Evolutionary conservation across 1,140 invertebrate species (phyloP).

Genomic region (Anadara kagoshimensis): DNA sequence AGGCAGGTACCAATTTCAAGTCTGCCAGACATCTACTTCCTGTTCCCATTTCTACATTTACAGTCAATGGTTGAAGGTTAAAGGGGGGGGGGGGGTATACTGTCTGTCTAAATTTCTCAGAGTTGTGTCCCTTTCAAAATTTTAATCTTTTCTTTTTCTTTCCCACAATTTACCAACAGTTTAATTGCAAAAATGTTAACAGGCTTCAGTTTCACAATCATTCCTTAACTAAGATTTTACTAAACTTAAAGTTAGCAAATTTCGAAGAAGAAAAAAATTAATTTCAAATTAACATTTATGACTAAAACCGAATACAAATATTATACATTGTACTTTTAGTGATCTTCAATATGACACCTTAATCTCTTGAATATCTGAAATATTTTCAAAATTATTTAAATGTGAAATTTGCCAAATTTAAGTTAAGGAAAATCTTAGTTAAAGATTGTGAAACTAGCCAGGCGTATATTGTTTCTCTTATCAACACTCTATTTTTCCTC

Average conservation of each 20-base stretch:
- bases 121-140: background rate
- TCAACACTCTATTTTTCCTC: background rate
- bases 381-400: background rate
- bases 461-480: background rate
- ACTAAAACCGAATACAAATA: no score
- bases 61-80: background rate
- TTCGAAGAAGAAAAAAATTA: no score
- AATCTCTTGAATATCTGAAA: background rate
- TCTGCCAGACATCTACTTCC: no score
- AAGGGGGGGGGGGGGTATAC: background rate
- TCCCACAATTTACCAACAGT: background rate
- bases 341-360: no score
- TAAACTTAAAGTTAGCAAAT: no score
- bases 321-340: no score
- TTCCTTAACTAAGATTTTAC: no score
- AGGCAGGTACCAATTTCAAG: no score
- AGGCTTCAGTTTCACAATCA: background rate
- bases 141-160: background rate
- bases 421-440: background rate
- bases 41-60: no score
- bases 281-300: no score
- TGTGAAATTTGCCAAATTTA: background rate
- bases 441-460: background rate
- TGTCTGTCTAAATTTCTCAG: background rate
- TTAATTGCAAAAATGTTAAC: background rate